Percentiles rank a stretch among this genome's conserved stretches.
phyloP scores from a whole-genome alignment of 2,797 vertebrate genomes.

The Cyclura pinguis region DNA sequence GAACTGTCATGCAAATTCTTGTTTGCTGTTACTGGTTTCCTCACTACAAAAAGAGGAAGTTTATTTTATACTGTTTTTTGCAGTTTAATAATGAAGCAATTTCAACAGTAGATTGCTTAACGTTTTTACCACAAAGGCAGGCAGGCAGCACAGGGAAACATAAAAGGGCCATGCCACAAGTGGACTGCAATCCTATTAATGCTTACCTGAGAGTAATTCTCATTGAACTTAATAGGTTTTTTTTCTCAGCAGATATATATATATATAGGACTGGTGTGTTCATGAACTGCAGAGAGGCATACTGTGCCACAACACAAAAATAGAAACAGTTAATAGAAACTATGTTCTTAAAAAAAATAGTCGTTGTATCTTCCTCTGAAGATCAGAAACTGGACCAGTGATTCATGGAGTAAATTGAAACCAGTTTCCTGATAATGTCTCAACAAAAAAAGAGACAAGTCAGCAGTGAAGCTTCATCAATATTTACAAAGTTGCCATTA shows the following conservation, averaged over 20 bases:
- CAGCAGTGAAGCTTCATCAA: not conserved
- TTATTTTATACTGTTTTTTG: not conserved
- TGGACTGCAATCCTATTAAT: not conserved
- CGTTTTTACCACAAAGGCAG: not conserved
- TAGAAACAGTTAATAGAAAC: slow-evolving; percentile 4
- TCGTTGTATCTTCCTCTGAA: not conserved
- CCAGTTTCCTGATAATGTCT: not conserved
- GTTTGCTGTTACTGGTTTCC: not conserved
- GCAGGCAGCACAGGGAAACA: slow-evolving; percentile 4
- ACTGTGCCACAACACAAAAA: not conserved
- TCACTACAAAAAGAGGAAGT: not conserved
- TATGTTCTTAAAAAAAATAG: fast-evolving
- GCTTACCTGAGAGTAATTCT: too few species aligned
- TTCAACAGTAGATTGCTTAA: slow-evolving; percentile 19
- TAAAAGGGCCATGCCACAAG: not conserved
- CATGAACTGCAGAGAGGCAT: slow-evolving; percentile 11
- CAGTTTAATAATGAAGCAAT: slow-evolving; percentile 38
- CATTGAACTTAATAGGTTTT: too few species aligned
- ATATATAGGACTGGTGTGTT: too few species aligned
- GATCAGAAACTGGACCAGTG: not conserved
- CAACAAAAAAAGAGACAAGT: not conserved
- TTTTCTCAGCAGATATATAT: too few species aligned
- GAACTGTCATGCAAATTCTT: not conserved
- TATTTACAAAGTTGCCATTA: not conserved
- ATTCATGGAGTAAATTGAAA: not conserved